These are phyloP conservation scores for Cebidichthys violaceus DNA, from an alignment of 2,113 vertebrate genomes.

Conservation along the genomic window DNA sequence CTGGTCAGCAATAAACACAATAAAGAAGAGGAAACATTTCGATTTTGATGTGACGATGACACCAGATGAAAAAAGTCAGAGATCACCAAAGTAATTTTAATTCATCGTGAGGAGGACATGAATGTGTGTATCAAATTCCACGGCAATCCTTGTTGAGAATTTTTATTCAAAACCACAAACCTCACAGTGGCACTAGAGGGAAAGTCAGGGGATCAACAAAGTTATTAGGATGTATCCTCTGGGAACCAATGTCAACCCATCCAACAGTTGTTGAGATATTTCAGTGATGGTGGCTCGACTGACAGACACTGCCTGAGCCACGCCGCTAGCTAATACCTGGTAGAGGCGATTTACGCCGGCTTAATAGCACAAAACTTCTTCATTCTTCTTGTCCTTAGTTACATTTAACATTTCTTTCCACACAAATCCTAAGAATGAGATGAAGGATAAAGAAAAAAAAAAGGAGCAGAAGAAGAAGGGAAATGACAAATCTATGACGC, in stretches of 20 bases:
- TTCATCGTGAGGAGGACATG: not conserved
- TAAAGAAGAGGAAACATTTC: not conserved
- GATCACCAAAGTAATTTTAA: not conserved
- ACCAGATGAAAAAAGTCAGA: not conserved
- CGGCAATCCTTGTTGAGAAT: not conserved
- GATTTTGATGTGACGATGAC: not conserved
- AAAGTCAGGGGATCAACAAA: not conserved
- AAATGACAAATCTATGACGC: not conserved
- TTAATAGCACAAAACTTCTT: not conserved
- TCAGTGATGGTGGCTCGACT: not conserved
- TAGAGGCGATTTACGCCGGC: not conserved
- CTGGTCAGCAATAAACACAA: not conserved
- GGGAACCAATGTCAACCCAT: not conserved
- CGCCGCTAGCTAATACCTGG: not conserved
- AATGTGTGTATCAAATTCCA: not conserved
- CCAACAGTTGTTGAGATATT: not conserved
- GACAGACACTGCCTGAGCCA: not conserved
- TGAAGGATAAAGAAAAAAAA: not conserved
- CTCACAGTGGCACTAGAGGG: not conserved
- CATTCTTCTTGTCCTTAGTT: not conserved
- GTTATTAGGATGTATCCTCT: not conserved
- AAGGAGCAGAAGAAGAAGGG: not conserved
- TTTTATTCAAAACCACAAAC: slow-evolving; percentile 5
- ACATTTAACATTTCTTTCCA: not conserved
- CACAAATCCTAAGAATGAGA: not conserved